phyloP scores from a whole-genome alignment of 2,888 invertebrate genomes.

The Apeira syringaria region DNA sequence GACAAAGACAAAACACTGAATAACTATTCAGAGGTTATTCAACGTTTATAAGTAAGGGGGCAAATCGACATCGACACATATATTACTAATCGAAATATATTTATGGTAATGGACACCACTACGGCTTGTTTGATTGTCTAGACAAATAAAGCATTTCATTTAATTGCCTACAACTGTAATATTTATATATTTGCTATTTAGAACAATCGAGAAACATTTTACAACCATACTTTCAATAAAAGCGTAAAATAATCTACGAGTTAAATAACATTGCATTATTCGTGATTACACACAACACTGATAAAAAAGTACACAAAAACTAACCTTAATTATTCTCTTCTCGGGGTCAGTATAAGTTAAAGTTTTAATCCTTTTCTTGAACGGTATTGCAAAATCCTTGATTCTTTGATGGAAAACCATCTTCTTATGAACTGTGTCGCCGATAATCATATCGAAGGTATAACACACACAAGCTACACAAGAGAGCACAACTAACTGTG shows the following conservation, averaged over 20 bases:
- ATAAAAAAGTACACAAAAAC: no score
- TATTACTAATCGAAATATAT: no score
- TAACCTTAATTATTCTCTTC: constrained; percentile 68
- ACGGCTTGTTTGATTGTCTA: neutral
- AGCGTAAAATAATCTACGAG: no score
- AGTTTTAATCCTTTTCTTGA: constrained; percentile 69
- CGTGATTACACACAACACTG: no score
- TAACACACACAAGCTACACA: constrained; percentile 52
- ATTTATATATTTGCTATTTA: neutral
- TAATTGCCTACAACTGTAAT: neutral
- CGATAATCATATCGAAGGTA: constrained; percentile 69
- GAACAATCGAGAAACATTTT: no score
- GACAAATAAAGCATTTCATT: neutral
- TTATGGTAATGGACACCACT: neutral
- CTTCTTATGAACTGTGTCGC: constrained; percentile 74
- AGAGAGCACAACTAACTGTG: constrained; percentile 47
- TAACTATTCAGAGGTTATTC: no score
- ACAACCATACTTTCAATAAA: no score
- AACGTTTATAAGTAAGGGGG: no score
- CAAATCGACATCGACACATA: no score
- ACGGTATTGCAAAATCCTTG: constrained; percentile 76
- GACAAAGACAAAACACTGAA: no score
- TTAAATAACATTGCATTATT: no score
- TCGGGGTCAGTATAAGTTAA: constrained; percentile 68
- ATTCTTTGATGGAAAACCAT: constrained; percentile 77